phyloP scores from a whole-genome alignment of 2,797 vertebrate species.

The Fistularia commersonii region DNA sequence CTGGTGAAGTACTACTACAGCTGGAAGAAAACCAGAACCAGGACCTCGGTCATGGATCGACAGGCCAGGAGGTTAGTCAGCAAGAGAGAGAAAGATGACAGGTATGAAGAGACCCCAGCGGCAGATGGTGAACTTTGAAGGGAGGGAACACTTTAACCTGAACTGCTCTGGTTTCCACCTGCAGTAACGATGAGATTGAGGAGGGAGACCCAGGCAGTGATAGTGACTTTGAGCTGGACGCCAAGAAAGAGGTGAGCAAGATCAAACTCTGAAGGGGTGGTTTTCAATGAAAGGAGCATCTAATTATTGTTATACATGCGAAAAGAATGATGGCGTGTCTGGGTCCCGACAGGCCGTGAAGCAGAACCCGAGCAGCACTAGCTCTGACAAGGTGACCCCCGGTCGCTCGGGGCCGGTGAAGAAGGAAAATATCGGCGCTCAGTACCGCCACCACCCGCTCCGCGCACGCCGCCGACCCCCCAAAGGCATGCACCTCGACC shows the following conservation, averaged over 20 bases:
- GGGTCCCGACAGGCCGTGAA: conserved; percentile 55
- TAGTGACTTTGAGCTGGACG: conserved; percentile 78
- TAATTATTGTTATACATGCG: neutral
- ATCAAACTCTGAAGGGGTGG: neutral
- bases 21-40: conserved; percentile 90
- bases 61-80: conserved; percentile 85
- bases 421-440: conserved; percentile 82
- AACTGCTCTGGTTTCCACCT: neutral
- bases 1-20: conserved; percentile 93
- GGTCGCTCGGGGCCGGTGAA: conserved; percentile 76
- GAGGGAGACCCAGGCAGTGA: conserved; percentile 76
- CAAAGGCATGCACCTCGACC: conserved; percentile 90
- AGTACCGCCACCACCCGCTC: conserved; percentile 88
- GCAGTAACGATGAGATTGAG: conserved; percentile 80
- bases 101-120: conserved; percentile 49
- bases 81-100: conserved; percentile 87
- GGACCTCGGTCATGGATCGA: conserved; percentile 92
- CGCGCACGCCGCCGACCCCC: conserved; percentile 85
- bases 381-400: conserved; percentile 54
- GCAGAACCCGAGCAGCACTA: conserved; percentile 55
- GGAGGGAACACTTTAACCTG: neutral
- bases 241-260: conserved; percentile 82
- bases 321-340: too few relatives aligned
- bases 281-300: neutral
- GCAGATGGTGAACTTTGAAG: neutral